phyloP scores from a whole-genome alignment of 92 coral and sea anemone species.

The Ricordea florida region DNA sequence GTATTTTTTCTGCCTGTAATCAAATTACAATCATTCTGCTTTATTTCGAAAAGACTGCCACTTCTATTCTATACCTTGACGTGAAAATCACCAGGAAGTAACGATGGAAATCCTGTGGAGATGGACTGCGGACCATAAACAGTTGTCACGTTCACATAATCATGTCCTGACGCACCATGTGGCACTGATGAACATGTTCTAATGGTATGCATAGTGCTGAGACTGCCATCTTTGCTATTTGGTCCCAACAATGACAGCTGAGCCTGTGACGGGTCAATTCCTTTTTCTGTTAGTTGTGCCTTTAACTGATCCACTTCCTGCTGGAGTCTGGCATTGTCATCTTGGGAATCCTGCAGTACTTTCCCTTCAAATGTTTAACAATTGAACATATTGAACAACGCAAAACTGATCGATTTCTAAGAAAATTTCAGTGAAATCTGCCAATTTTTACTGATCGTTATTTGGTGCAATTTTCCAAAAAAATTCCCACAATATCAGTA shows the following conservation, averaged over 20 bases:
- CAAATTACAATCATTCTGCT: no score
- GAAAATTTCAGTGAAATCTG: no score
- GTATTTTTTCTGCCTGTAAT: no score
- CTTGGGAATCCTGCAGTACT: constrained; percentile 85
- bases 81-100: constrained; percentile 36
- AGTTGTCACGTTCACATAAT: constrained; percentile 18
- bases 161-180: not conserved
- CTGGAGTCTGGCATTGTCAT: constrained; percentile 59
- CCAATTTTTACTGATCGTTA: no score
- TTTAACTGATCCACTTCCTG: constrained; percentile 59
- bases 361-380: constrained; percentile 73
- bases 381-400: no score
- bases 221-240: not conserved
- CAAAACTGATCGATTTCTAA: no score
- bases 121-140: constrained; percentile 27
- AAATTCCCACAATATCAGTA: no score
- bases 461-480: no score
- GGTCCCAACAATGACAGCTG: constrained; percentile 1
- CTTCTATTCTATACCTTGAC: constrained; percentile 42
- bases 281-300: not conserved
- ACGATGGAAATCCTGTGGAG: constrained; percentile 19
- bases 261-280: constrained; percentile 4
- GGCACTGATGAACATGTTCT: not conserved
- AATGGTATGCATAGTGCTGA: not conserved
- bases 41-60: no score